These are phyloP conservation scores for Galeruca laticollis DNA, from an alignment of 2,888 invertebrate genomes.

Conservation along the genomic window DNA sequence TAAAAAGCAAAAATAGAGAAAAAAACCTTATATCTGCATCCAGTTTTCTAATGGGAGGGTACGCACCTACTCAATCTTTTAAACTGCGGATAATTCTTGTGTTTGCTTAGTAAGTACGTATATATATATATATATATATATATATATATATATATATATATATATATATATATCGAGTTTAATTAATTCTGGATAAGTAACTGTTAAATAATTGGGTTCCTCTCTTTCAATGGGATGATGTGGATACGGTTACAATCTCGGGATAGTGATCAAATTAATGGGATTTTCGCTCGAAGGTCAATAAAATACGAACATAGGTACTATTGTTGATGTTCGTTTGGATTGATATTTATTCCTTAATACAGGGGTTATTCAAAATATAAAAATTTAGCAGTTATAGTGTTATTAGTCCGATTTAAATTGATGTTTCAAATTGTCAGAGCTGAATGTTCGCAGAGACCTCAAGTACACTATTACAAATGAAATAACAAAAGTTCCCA, in stretches of 20 bases:
- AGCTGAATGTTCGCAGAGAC: no score
- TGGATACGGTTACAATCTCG: slow-evolving; percentile 11
- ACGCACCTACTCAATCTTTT: slow-evolving; percentile 32
- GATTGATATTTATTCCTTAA: no score
- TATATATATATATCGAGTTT: no score
- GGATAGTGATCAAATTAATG: slow-evolving; percentile 17
- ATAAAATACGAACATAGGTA: neutral
- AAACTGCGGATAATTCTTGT: slow-evolving; percentile 39
- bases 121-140: slow-evolving; percentile 8
- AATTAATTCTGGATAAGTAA: slow-evolving; percentile 46
- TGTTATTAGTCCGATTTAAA: no score
- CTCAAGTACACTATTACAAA: no score
- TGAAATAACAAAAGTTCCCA: no score
- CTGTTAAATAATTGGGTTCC: slow-evolving; percentile 43
- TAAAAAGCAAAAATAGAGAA: slow-evolving; percentile 32
- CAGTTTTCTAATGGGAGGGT: slow-evolving; percentile 44
- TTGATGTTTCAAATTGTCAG: no score
- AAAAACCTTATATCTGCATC: slow-evolving; percentile 32
- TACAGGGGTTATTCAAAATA: no score
- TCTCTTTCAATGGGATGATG: slow-evolving; percentile 34
- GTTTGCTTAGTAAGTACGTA: slow-evolving; percentile 43
- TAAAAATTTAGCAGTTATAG: no score
- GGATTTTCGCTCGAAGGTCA: slow-evolving; percentile 25
- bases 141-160: no score
- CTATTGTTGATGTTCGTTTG: slow-evolving; percentile 4